Evolutionary conservation across 2,888 invertebrate species (phyloP), one percentile per base, ranked within the genome.

Genomic region (Ametastegia equiseti): DNA sequence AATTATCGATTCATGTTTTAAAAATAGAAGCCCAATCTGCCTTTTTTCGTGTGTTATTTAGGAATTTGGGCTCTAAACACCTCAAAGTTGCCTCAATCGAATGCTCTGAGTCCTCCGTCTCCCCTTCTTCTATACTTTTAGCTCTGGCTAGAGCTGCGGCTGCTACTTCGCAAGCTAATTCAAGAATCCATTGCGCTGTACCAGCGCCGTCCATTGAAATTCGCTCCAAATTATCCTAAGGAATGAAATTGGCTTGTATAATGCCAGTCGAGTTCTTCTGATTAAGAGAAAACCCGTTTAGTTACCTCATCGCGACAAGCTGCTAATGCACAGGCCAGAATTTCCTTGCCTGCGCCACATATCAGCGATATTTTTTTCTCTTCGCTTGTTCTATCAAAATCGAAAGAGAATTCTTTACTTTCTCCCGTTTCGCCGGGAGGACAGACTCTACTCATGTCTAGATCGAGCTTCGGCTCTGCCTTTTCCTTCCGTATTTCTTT

Each of bases 151-250:
- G 50, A 67, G 69, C 80, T 5, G 33, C 36, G 1, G 50, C 42
- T 23, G 60, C 69, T 47, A 80, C 36, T 67, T 80, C 80, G 27
- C 69, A 54, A 30, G 80, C 80, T 13, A 80, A 7, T 80, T 80
- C 80, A 57, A 80, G 69, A 47, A 80, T n/a, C 80, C 80, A 80
- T 45, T 63, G 80, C 13, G 69, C 67, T 2, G 80, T 80, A 36
- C 80, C 80, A 30, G 19, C 67, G 6, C 42, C 30, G 42, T 80
- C 69, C 65, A 80, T 80, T 30, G 67, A 67, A 45, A 80, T 69
- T 0, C 80, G 67, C 50, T 67, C 80, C 5, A 63, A 65, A 50
- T 15, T 67, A 33, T 27, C 36, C 80, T 80, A 33, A 23, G 15
- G 5, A 39, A 63, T 45, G n/a, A 45, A 47, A 60, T 63, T 6